Conservation (phyloP, 2,797 vertebrate genomes). For the Tachyglossus aculeatus region DNA sequence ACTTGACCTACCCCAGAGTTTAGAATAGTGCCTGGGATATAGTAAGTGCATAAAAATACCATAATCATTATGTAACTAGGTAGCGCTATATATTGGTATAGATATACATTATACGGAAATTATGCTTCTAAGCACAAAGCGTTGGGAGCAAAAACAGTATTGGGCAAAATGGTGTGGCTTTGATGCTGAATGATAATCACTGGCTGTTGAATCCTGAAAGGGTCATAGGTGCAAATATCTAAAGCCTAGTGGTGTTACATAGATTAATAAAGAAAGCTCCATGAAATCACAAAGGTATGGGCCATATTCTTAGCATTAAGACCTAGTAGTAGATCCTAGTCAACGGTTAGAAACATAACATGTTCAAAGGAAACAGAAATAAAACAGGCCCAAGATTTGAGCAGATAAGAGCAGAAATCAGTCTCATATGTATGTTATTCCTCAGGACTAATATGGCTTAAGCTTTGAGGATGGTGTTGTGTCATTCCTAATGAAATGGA, state of each 20-base stretch:
- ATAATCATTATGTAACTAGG: no score
- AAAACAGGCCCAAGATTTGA: not conserved
- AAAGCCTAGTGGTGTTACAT: not conserved
- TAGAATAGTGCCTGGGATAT: no score
- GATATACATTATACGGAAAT: no score
- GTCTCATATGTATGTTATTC: constrained; percentile 26
- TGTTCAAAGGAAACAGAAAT: not conserved
- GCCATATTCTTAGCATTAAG: not conserved
- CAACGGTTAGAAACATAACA: not conserved
- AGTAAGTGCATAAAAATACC: no score
- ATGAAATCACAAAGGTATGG: not conserved
- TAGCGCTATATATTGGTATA: no score
- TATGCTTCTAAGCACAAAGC: no score
- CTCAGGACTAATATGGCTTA: constrained; percentile 5
- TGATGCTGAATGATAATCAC: not conserved
- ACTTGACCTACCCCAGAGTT: no score
- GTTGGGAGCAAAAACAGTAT: no score
- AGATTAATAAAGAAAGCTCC: constrained; percentile 13
- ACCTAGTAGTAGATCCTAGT: not conserved
- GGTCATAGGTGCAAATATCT: not conserved
- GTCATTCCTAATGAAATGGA: constrained; percentile 12
- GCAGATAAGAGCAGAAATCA: not conserved
- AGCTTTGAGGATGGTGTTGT: constrained; percentile 23
- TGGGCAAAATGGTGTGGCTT: not conserved
- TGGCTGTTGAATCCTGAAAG: not conserved